Conservation (phyloP, 2,113 vertebrate species). For the Oryzias curvinotus region DNA sequence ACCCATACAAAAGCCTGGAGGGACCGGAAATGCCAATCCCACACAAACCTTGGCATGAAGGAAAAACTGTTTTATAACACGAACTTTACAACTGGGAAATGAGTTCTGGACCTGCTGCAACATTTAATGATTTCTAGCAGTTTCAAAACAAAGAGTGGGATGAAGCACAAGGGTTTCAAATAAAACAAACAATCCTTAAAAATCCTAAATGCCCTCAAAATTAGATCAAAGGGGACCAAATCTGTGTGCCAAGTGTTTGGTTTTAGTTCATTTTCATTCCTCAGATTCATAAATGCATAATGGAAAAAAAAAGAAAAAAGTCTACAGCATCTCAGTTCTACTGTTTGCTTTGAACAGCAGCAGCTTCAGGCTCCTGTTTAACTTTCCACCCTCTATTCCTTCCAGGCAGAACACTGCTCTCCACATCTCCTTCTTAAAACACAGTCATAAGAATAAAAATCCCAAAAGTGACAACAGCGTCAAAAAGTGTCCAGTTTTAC, state of each 20-base stretch:
- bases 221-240: too few species aligned
- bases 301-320: neutral
- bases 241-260: too few species aligned
- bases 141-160: too few species aligned
- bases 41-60: conserved; percentile 11
- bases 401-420: conserved; percentile 20
- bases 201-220: too few species aligned
- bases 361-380: conserved; percentile 47
- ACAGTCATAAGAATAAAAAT: conserved; percentile 9
- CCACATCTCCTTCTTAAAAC: conserved; percentile 19
- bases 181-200: too few species aligned
- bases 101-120: conserved; percentile 1
- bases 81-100: conserved; percentile 3
- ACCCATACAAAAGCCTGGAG: neutral
- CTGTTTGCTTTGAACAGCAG: conserved; percentile 27
- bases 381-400: conserved; percentile 46
- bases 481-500: neutral
- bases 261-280: neutral
- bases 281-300: neutral
- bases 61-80: neutral
- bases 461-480: conserved; percentile 7
- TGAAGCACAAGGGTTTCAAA: too few species aligned
- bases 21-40: conserved; percentile 7
- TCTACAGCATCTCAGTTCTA: neutral
- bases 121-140: too few species aligned